Percentiles rank a stretch among this genome's conserved stretches.
Evolutionary conservation across 2,113 vertebrate genomes (phyloP).

Genomic region (Eupsittula cactorum): DNA sequence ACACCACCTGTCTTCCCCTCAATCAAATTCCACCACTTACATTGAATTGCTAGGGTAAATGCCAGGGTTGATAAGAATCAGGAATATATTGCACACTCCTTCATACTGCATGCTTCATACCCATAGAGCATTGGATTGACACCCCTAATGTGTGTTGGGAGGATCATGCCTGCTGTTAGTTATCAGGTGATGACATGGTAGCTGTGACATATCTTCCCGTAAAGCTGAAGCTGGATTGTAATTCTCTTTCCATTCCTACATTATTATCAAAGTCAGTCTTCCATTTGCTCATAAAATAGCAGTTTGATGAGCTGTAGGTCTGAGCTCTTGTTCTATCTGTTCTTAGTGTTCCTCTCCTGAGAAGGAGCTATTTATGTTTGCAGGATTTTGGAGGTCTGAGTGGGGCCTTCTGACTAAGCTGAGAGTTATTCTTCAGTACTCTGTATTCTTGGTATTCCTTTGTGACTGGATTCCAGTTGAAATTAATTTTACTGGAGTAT

Average conservation of each 20-base stretch:
- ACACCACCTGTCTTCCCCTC: neutral
- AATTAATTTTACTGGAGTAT: neutral
- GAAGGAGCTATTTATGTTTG: neutral
- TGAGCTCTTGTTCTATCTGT: neutral
- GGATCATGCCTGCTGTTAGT: neutral
- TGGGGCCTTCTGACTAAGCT: neutral
- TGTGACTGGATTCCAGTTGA: neutral
- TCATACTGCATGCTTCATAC: neutral
- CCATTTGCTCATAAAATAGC: neutral
- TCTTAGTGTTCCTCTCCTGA: neutral
- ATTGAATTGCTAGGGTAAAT: neutral
- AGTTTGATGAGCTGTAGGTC: neutral
- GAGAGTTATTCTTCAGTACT: neutral
- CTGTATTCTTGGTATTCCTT: neutral
- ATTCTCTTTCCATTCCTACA: neutral
- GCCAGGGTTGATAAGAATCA: neutral
- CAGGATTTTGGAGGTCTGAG: neutral
- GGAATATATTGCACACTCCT: neutral
- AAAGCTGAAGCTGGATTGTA: neutral
- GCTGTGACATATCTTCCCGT: neutral
- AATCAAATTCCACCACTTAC: neutral
- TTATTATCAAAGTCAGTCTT: neutral
- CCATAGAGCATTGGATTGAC: neutral
- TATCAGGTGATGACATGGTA: neutral
- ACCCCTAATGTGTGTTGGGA: neutral